Conservation (phyloP, 2,888 invertebrate genomes). For the Leucophora obtusa region DNA sequence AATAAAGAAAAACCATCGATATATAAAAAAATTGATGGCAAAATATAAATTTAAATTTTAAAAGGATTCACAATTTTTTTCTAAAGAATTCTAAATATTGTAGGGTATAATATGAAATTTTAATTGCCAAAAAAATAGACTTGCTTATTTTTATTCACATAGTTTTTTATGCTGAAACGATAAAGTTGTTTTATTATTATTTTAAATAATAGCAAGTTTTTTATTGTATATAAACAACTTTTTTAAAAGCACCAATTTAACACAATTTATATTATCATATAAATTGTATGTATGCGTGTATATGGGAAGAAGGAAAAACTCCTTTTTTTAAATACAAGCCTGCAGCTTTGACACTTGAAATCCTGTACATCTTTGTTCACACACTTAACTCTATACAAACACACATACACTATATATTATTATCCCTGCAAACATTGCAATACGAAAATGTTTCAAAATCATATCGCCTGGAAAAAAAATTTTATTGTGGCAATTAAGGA, state of each 20-base stretch:
- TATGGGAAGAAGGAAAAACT: not conserved
- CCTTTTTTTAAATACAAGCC: conserved; percentile 13
- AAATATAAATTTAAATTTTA: no score
- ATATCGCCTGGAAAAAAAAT: no score
- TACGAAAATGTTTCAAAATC: no score
- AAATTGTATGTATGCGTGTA: not conserved
- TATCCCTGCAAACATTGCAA: no score
- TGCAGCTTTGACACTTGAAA: conserved; percentile 32
- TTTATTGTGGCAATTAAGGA: no score
- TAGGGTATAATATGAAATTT: no score
- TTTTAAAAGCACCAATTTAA: not conserved
- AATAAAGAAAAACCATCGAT: no score
- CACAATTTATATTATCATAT: conserved; percentile 8
- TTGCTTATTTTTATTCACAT: not conserved
- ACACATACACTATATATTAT: not conserved
- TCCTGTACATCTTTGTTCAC: conserved; percentile 5
- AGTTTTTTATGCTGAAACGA: conserved; percentile 10
- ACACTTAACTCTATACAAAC: not conserved
- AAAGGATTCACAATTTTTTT: no score
- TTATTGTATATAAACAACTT: not conserved
- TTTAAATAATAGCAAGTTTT: conserved; percentile 3
- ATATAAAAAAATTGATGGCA: no score
- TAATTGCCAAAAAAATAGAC: no score
- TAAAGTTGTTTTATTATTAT: conserved; percentile 12
- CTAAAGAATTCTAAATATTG: no score